Percentiles rank a stretch among this genome's conserved stretches.
Evolutionary conservation across 1,140 invertebrate species (phyloP).

Genomic region (Elysia chlorotica): DNA sequence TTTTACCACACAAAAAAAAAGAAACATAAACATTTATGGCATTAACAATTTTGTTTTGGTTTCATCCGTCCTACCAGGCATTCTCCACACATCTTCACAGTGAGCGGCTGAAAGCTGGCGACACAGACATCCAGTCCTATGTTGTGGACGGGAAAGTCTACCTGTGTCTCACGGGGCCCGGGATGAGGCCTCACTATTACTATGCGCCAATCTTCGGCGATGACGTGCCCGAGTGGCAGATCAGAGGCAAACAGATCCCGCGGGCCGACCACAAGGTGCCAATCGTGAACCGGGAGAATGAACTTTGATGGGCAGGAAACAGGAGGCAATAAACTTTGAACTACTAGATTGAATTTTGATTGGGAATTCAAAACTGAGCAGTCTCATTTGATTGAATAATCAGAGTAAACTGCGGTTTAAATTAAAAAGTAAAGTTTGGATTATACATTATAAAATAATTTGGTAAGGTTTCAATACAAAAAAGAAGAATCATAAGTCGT

Average conservation of each 20-base stretch:
- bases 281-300: constrained; percentile 3
- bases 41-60: constrained; percentile 2
- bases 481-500: too few relatives aligned
- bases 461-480: too few relatives aligned
- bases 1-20: too few relatives aligned
- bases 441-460: too few relatives aligned
- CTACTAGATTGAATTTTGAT: not conserved
- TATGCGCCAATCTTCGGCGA: constrained; percentile 58
- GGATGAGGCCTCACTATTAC: constrained; percentile 54
- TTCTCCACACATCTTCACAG: constrained; percentile 54
- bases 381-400: not conserved
- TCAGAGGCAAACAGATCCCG: constrained; percentile 39
- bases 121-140: constrained; percentile 59
- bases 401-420: not conserved
- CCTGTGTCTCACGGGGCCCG: constrained; percentile 48
- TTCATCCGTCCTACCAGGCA: constrained; percentile 42
- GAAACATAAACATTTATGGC: too few relatives aligned
- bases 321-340: too few relatives aligned
- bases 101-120: constrained; percentile 41
- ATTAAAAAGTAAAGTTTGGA: too few relatives aligned
- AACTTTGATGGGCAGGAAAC: not conserved
- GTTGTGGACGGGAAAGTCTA: constrained; percentile 57
- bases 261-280: constrained; percentile 26
- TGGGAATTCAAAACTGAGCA: not conserved
- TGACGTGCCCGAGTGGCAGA: constrained; percentile 52